Evolutionary conservation across 1,140 invertebrate genomes (phyloP).

Genomic region (Heliconius himera): DNA sequence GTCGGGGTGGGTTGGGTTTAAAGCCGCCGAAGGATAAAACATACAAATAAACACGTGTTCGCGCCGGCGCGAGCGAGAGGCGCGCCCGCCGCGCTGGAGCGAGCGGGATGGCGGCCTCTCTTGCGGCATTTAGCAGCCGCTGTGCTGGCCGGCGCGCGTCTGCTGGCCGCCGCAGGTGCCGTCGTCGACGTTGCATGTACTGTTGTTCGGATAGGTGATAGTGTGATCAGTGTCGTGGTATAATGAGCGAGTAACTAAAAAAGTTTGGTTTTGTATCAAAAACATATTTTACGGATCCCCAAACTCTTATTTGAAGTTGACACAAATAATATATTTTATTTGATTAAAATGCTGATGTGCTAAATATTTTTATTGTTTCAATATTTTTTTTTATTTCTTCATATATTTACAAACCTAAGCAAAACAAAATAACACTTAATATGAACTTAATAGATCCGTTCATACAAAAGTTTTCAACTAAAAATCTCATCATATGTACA

Average conservation of each 20-base stretch:
- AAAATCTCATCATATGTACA: no score
- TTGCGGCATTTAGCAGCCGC: slow-evolving; percentile 79
- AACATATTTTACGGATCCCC: not conserved
- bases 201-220: not conserved
- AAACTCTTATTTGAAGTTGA: not conserved
- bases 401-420: no score
- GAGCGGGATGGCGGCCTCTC: slow-evolving; percentile 67
- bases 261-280: not conserved
- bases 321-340: no score
- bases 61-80: slow-evolving; percentile 80
- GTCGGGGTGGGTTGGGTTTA: slow-evolving; percentile 82
- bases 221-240: slow-evolving; percentile 31
- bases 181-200: slow-evolving; percentile 17
- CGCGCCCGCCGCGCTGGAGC: slow-evolving; percentile 50
- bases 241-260: not conserved
- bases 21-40: slow-evolving; percentile 83
- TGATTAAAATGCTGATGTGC: no score
- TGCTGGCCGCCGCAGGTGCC: slow-evolving; percentile 30
- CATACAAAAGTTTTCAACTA: no score
- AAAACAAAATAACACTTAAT: no score
- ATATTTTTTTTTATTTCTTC: no score
- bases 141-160: slow-evolving; percentile 55
- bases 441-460: no score
- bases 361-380: no score
- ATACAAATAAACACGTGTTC: slow-evolving; percentile 83